Conservation (phyloP, 2,113 vertebrate genomes). For the Laterallus jamaicensis region DNA sequence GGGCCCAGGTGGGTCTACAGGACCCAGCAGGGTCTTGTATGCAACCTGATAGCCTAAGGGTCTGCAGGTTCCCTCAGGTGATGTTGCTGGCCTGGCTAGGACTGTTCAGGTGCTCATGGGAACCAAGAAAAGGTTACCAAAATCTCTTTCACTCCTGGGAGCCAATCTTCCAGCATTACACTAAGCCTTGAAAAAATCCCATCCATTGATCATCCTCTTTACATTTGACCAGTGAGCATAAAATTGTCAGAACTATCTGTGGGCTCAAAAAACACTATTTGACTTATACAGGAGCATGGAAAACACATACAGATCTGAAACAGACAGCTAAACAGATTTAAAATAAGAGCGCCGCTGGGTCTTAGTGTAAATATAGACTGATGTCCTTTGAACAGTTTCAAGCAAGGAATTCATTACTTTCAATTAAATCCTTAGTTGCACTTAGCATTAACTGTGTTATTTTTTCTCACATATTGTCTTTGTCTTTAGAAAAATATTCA, state of each 20-base stretch:
- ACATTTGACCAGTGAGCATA: background rate
- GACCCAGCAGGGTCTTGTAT: background rate
- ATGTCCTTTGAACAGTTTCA: background rate
- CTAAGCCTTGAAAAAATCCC: background rate
- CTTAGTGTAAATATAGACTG: background rate
- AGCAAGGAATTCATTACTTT: background rate
- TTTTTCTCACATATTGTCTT: background rate
- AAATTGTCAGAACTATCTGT: background rate
- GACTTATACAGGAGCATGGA: background rate
- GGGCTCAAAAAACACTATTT: background rate
- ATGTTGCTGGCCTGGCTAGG: background rate
- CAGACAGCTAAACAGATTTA: background rate
- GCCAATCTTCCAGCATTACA: background rate
- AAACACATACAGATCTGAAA: background rate
- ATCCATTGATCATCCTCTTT: background rate
- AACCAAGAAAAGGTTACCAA: background rate
- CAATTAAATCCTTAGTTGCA: background rate
- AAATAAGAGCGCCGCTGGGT: background rate
- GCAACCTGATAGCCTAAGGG: background rate
- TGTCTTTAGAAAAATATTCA: background rate
- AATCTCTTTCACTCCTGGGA: background rate
- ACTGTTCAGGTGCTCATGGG: fast-evolving
- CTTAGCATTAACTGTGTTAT: background rate
- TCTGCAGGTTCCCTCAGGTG: too few relatives aligned
- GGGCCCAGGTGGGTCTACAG: too few relatives aligned